Evolutionary conservation across 1,140 invertebrate genomes (phyloP).

Genomic region (Megalopta genalis): DNA sequence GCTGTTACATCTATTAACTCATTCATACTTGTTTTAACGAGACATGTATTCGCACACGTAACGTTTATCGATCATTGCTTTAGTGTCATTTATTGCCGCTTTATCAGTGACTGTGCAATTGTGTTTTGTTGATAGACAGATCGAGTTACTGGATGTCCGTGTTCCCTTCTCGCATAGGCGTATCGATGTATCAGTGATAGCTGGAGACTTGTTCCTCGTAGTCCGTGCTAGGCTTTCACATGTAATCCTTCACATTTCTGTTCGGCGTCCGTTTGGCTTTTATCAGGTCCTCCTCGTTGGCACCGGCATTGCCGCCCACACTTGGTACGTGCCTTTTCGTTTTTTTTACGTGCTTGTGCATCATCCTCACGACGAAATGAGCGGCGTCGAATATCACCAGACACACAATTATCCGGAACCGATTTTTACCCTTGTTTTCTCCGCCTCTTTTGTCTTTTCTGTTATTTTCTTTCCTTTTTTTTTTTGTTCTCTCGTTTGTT

Average conservation of each 20-base stretch:
- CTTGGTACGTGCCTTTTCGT: constrained; percentile 60
- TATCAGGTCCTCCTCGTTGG: constrained; percentile 66
- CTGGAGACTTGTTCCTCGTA: not conserved
- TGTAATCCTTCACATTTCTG: constrained; percentile 69
- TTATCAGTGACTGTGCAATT: not conserved
- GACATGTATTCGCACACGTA: too few relatives aligned
- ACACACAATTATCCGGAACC: constrained; percentile 10
- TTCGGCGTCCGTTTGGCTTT: constrained; percentile 75
- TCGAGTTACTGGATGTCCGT: not conserved
- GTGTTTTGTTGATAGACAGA: not conserved
- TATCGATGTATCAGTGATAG: not conserved
- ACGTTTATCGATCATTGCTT: too few relatives aligned
- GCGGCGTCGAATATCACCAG: not conserved
- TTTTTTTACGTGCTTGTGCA: constrained; percentile 52
- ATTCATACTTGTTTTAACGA: too few relatives aligned
- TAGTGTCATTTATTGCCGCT: not conserved
- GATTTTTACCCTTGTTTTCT: not conserved
- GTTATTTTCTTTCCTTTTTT: not conserved
- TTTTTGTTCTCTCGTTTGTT: too few relatives aligned
- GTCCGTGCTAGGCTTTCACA: constrained; percentile 18
- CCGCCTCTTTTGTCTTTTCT: not conserved
- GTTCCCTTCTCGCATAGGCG: constrained; percentile 15
- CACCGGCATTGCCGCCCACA: constrained; percentile 71
- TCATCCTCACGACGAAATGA: constrained; percentile 7
- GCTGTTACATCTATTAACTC: too few relatives aligned